Base-by-base conservation (phyloP, 2,888 invertebrate species). In the Eupithecia vulgata region DNA sequence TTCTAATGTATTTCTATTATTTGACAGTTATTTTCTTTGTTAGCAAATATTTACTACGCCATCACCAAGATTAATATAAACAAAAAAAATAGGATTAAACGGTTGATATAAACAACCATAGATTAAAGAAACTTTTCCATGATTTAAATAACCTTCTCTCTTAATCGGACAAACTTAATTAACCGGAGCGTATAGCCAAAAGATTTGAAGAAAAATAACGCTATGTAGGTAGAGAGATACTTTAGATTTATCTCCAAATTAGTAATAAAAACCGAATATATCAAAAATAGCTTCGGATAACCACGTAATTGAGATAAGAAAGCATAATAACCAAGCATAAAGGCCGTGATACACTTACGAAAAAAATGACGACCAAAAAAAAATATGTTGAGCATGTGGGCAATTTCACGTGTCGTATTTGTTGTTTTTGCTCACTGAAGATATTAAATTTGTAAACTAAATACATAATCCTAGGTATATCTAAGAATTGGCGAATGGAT, bases 291-390 rank as follows among this genome's bases (percentile, higher is more conserved):
- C 40, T 37, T 64, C 13, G 65, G 65, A 25, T 65, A 40, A 40
- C 40, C 25, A 65, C 65, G 37, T 64, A 64, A 37, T 25, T 37
- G 40, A 40, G 65, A 65, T 65, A 65, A 62, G 62, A 35, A 37
- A 62, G 8, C 62, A 5, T 35, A 65, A 40, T 37, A 25, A n/a
- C 64, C 8, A n/a, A 10, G 62, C 62, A 37, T 64, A n/a, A 35
- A 37, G 42, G 42, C 42, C 15, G 42, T 42, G 42, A 34, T 10
- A 35, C 40, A 35, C 35, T 21, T 21, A 59, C 30, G 6, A 52
- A 3, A 1, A 12, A 45, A 17, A 5, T n/a, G 45, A 17, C 17
- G 6, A 45, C 0, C 17, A 57, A 25, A 57, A 25, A 57, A 21
- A 25, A 25, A 25, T 13, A 25, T 1, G 10, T 21, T 57, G 10